Conservation (phyloP, 2,888 invertebrate species). For the Flexamia atlantica region DNA sequence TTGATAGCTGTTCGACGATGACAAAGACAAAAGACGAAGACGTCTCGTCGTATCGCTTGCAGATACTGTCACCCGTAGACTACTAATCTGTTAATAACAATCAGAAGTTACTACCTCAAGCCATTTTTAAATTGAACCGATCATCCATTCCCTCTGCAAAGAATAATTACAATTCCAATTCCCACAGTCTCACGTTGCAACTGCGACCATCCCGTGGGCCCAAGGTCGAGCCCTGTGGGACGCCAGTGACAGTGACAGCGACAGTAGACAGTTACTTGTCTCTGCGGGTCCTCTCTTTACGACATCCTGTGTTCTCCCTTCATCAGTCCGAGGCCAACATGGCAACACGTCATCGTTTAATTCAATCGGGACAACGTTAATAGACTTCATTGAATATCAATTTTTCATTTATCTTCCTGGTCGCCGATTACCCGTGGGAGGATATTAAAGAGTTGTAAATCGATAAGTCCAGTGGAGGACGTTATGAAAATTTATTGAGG, state of each 20-base stretch:
- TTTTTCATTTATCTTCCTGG: background rate
- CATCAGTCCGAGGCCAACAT: background rate
- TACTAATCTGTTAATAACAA: too few relatives aligned
- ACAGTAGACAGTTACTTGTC: background rate
- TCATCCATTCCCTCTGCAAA: background rate
- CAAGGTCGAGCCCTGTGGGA: background rate
- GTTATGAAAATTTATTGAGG: too few relatives aligned
- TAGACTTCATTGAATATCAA: background rate
- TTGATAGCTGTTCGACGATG: too few relatives aligned
- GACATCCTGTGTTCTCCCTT: conserved; percentile 2
- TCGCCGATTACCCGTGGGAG: background rate
- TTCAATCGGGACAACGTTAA: background rate
- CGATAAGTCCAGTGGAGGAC: too few relatives aligned
- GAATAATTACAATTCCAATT: background rate
- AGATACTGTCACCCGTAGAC: too few relatives aligned
- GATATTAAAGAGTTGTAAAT: background rate
- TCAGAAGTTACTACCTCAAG: too few relatives aligned
- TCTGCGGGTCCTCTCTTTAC: background rate
- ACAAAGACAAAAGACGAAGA: too few relatives aligned
- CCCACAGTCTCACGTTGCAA: background rate
- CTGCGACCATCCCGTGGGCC: background rate
- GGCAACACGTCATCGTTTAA: conserved; percentile 15
- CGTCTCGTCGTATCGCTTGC: too few relatives aligned
- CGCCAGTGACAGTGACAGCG: background rate
- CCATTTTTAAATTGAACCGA: too few relatives aligned